Evolutionary conservation across 2,113 vertebrate species (phyloP), one percentile per base, ranked within the genome.

Genomic region (Tenrec ecaudatus): DNA sequence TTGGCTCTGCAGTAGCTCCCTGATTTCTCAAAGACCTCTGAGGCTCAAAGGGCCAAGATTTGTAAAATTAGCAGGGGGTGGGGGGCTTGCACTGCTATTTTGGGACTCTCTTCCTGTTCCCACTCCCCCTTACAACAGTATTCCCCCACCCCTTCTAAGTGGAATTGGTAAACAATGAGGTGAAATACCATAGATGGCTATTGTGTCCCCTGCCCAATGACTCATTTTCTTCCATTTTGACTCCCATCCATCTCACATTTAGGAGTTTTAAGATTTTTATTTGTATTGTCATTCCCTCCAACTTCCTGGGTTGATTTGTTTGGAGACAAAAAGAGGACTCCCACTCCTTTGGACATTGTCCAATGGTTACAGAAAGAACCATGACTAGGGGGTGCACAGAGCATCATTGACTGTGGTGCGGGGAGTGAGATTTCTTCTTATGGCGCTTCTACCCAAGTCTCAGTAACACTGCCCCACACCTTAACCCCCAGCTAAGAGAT

Each of bases 1-100:
- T 0, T 3, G 0, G n/a, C 53, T 77, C 58, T 47, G 0, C 9
- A 3, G 31, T 5, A 23, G 43, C 47, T 31, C 23, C 60, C 0
- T 0, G n/a, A 15, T 1, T n/a, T 66, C 38, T n/a, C 73, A 19
- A 22, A 5, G 68, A 6, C 19, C 40, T 31, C 4, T 12, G 53
- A 78, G 58, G 31, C 14, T 38, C 4, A 9, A 23, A 25, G 2
- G 1, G 23, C 31, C 38, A 4, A 2, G 79, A 12, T 15, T 43
- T 57, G 20, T 8, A 1, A 14, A 27, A 20, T 62, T 43, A 29
- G 58, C 47, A 20, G 12, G 38, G n/a, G n/a, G n/a, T n/a, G n/a
- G 0, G 29, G 77, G 22, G 23, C 20, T 79, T 15, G 60, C 25
- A 2, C 19, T 68, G 40, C 33, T 36, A 0, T 33, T 47, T 23